Evolutionary conservation across 2,888 invertebrate species (phyloP), one percentile per base, ranked within the genome.

Genomic region (Cephonodes hylas): DNA sequence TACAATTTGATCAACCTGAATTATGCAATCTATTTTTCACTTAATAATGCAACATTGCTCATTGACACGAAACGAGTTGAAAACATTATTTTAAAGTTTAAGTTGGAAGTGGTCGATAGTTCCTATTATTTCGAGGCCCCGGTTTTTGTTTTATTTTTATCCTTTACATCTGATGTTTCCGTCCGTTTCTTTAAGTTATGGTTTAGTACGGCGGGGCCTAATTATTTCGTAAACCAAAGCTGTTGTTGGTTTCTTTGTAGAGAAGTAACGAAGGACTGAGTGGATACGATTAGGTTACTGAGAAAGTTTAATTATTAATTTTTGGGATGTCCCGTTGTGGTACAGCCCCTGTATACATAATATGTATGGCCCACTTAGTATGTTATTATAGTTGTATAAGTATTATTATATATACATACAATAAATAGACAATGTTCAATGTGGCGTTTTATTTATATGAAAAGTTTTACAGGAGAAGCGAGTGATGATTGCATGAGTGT

Each of bases 371-470:
- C 44, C 61, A 59, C 13, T 81, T 82, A 83, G 78, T 74, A 75
- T 72, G 64, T 70, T 80, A 82, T 69, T 68, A 70, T 84, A 83
- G 79, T 74, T 62, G 64, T 75, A 53, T 88, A 91, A 89, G 89
- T 84, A 86, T 87, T 89, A 87, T 76, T 78, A 87, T 84, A 87
- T 78, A 85, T 86, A 86, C 82, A 84, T 85, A 87, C 83, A 88
- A 87, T 89, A 89, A 88, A 90, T 91, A 91, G 89, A 86, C 87
- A 89, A 89, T 91, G 91, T 91, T 91, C 88, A 81, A 20, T 66
- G 15, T 44, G 61, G 71, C 65, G 83, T 89, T 90, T 90, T 69
- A 84, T 85, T 88, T 81, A 42, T 59, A n/a, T 68, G 13, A n/a
- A 20, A 23, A 13, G 46, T 23, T 10, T 23, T 45, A 0, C 8